Evolutionary conservation across 1,140 invertebrate species (phyloP), one percentile per base, ranked within the genome.

Genomic region (Drosophila lacertosa): DNA sequence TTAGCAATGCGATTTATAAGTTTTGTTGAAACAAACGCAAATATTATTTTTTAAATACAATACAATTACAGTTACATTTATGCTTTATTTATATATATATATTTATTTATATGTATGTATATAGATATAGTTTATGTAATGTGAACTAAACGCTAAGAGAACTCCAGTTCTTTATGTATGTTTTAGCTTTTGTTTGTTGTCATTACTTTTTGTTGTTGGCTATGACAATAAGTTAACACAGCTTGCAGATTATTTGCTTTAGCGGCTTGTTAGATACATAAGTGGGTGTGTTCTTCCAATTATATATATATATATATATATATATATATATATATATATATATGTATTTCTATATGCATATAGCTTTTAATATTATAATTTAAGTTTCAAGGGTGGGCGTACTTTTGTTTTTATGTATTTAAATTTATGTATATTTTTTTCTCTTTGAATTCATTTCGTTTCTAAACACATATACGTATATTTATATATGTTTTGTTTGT

Each of bases 321-420:
- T 72, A 45, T 64, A 39, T 63, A 33, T 65, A 50, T 66, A 48
- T 74, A n/a, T 64, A 54, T 64, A n/a, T 57, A 37, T 55, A 35
- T 9, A 24, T 33, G 7, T 63, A 16, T 39, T 60, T 62, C 48
- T 68, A 54, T 54, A 40, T 59, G 20, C n/a, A 29, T 29, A 29
- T 29, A 29, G 26, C 26, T 7, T 7, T 44, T 37, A 42, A 44
- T 16, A 50, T 40, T 48, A 35, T 60, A 22, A 15, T 80, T 57
- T 84, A 60, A 74, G 75, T 74, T 76, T 74, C 40, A 80, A 84
- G 81, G 81, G 81, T 84, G 81, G 81, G 82, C 77, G 44, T 69
- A 70, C 37, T 74, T 72, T 29, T 29, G 26, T 29, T 26, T 29
- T 29, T 5, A 7, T 29, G 5, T 29, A 7, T 29, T 26, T 26